Evolutionary conservation across 2,888 invertebrate genomes (phyloP).

Genomic region (Tenthredo notha): DNA sequence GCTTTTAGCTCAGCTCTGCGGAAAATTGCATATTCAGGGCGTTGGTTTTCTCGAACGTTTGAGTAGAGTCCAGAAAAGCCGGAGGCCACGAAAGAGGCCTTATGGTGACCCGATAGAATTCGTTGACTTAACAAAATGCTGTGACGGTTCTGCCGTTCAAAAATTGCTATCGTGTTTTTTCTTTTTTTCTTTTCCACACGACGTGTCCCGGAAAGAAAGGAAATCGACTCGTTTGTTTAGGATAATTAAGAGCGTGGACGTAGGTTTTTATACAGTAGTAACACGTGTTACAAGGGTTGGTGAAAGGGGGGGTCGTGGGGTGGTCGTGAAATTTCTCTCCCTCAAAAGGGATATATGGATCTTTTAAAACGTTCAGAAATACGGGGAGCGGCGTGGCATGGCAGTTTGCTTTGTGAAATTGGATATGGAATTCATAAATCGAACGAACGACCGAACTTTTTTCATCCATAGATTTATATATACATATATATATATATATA

Average conservation of each 20-base stretch:
- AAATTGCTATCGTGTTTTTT: too few relatives aligned
- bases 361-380: background rate
- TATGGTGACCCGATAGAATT: conserved; percentile 32
- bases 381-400: background rate
- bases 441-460: conserved; percentile 43
- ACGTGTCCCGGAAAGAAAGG: background rate
- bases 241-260: conserved; percentile 36
- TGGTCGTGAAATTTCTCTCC: background rate
- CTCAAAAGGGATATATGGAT: background rate
- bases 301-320: background rate
- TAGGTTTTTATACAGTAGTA: background rate
- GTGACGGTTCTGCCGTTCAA: background rate
- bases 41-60: conserved; percentile 8
- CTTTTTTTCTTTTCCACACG: background rate
- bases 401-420: conserved; percentile 48
- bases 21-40: conserved; percentile 48
- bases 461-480: conserved; percentile 3
- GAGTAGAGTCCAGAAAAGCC: background rate
- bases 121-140: conserved; percentile 36
- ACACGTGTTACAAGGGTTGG: conserved; percentile 7
- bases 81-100: conserved; percentile 16
- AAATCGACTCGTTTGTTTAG: conserved; percentile 35
- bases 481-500: too few relatives aligned
- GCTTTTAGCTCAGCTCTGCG: conserved; percentile 29
- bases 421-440: conserved; percentile 47